phyloP scores from a whole-genome alignment of 2,797 vertebrate species.

The Mareca penelope region DNA sequence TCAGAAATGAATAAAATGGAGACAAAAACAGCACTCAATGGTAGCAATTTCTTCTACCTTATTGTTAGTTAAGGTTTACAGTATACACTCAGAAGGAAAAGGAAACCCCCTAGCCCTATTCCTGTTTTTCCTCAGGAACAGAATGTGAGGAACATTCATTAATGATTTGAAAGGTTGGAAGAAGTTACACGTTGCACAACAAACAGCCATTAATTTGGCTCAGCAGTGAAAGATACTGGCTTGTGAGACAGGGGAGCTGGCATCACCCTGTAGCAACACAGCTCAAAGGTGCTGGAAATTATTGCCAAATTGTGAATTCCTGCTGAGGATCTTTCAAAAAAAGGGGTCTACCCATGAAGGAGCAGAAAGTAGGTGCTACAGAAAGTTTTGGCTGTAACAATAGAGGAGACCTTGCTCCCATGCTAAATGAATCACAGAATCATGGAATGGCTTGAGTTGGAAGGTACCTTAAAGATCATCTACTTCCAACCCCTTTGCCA shows the following conservation, averaged over 20 bases:
- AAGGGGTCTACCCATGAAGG: background rate
- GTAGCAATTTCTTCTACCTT: background rate
- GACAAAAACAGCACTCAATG: background rate
- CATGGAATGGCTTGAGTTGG: too few relatives aligned
- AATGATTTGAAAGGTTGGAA: background rate
- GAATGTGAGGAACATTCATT: background rate
- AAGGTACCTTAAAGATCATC: too few relatives aligned
- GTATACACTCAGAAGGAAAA: background rate
- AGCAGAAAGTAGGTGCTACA: background rate
- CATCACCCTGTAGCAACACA: background rate
- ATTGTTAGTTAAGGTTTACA: background rate
- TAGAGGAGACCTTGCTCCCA: background rate
- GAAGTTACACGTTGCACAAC: background rate
- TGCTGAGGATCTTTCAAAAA: background rate
- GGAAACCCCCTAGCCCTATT: background rate
- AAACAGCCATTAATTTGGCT: background rate
- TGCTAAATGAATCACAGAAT: too few relatives aligned
- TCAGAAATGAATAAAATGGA: background rate
- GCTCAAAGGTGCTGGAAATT: background rate
- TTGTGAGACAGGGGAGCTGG: background rate
- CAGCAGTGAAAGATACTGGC: background rate
- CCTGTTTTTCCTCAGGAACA: background rate
- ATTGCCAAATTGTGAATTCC: background rate
- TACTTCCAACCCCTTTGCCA: too few relatives aligned
- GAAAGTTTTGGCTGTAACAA: background rate